Conservation (phyloP, 2,888 invertebrate genomes). For the Drosophila maculinotata region DNA sequence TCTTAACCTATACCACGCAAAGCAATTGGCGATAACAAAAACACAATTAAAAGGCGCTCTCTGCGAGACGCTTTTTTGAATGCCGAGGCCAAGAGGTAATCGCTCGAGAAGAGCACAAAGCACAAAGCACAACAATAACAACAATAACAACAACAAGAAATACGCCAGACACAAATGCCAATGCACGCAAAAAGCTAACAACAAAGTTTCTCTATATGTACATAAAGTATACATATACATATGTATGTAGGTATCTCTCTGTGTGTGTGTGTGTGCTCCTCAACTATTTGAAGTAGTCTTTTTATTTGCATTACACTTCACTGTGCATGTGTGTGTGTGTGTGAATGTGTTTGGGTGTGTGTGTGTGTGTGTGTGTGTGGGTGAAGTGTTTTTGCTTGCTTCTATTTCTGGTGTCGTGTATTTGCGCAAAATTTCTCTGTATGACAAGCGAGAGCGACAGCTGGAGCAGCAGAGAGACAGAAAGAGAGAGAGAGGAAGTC, state of each 20-base stretch:
- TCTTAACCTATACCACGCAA: constrained; percentile 71
- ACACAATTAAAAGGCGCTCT: constrained; percentile 60
- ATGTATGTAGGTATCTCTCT: constrained; percentile 3
- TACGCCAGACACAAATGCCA: constrained; percentile 48
- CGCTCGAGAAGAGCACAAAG: constrained; percentile 51
- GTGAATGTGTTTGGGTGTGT: constrained; percentile 20
- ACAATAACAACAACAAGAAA: constrained; percentile 39
- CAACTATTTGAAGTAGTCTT: constrained; percentile 55
- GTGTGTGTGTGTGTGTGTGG: constrained; percentile 30
- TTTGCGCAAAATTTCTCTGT: constrained; percentile 62
- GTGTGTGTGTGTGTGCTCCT: background rate
- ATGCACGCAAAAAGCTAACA: constrained; percentile 49
- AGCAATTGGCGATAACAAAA: constrained; percentile 56
- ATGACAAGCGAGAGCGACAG: constrained; percentile 45
- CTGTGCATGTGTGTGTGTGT: constrained; percentile 26
- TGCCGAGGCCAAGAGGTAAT: constrained; percentile 72
- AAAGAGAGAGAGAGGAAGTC: constrained; percentile 11
- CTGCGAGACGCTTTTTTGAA: constrained; percentile 49
- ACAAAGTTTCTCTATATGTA: constrained; percentile 43
- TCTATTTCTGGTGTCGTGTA: constrained; percentile 63
- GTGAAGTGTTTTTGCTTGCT: constrained; percentile 61
- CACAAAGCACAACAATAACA: constrained; percentile 27
- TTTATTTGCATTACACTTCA: constrained; percentile 62
- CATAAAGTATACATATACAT: constrained; percentile 6
- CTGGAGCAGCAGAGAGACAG: constrained; percentile 14